These are phyloP conservation scores for Carduelis carduelis DNA, from an alignment of 2,797 vertebrate genomes.

Conservation along the genomic window DNA sequence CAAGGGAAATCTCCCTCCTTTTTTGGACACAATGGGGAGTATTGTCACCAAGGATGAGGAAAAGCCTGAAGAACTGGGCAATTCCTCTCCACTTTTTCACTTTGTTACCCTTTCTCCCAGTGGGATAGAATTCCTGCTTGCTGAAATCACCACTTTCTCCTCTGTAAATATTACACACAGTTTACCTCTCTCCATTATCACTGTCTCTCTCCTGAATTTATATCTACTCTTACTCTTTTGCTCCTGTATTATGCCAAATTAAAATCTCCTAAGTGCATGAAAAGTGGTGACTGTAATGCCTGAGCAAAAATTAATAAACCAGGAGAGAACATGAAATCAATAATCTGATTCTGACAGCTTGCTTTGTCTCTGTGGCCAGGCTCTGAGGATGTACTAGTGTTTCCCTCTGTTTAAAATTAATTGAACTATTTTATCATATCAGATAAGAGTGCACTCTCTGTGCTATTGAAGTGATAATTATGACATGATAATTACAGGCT, in stretches of 20 bases:
- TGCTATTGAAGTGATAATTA: constrained; percentile 66
- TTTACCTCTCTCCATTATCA: background rate
- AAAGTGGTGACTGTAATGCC: constrained; percentile 41
- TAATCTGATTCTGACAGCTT: constrained; percentile 56
- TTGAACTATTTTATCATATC: constrained; percentile 68
- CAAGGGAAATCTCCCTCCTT: background rate
- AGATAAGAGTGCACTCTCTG: constrained; percentile 55
- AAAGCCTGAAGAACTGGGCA: background rate
- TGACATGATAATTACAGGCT: constrained; percentile 64
- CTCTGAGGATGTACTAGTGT: constrained; percentile 42
- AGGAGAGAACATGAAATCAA: constrained; percentile 53
- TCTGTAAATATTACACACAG: background rate
- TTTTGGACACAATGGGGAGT: background rate
- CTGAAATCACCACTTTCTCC: background rate
- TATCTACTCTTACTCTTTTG: background rate
- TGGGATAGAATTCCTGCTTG: background rate
- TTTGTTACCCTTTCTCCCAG: background rate
- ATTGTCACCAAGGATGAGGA: background rate
- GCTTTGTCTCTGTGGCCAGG: constrained; percentile 53
- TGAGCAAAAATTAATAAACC: constrained; percentile 57
- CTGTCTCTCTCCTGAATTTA: background rate
- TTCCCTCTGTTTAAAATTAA: constrained; percentile 67
- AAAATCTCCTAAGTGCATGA: constrained; percentile 33
- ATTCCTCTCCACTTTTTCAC: background rate
- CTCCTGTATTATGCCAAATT: background rate